Base-by-base conservation (phyloP, 1,140 invertebrate species). In the Cylas formicarius region DNA sequence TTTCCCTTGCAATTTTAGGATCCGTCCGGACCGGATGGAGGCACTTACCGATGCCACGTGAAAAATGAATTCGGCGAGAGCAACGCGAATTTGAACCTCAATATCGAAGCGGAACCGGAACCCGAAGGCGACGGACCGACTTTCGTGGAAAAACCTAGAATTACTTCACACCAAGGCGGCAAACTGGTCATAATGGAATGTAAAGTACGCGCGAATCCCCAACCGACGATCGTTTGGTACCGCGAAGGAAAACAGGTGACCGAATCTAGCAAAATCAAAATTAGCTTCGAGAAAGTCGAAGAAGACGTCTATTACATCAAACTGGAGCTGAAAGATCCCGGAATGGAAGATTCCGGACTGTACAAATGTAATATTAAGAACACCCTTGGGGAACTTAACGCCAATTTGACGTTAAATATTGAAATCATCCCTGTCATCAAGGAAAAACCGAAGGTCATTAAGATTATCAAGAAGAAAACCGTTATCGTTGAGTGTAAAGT, bases 361-460 rank as follows among this genome's bases (percentile, higher is more conserved):
- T 99, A 98, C 72, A 97, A 97, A 69, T 97, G 94, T 66, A 94
- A 93, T 60, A 92, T 97, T 47, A 97, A 95, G 68, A 98, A 97
- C 69, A 74, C 81, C 51, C 78, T 89, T 61, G 96, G 96, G 52
- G 94, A 98, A 77, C 77, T 94, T 29, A 96, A 95, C 68, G 90
- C 92, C 23, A 97, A 97, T 70, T 74, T 97, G 27, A 94, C 92
- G 43, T 75, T 99, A 44, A 97, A 98, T 70, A 92, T 98, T 70
- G 90, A 96, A 83, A 93, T 93, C 73, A 84, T 91, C 68, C 90
- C 90, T 58, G 88, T 92, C 53, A 91, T 94, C 53, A 91, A 87
- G 69, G 86, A 91, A 65, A 87, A 84, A 59, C 90, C 90, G 26
- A 90, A 83, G 68, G 81, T 92, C 29, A 82, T 92, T 52, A 87